Conservation (phyloP, 64 coral and sea anemone species). For the Montipora cactus region DNA sequence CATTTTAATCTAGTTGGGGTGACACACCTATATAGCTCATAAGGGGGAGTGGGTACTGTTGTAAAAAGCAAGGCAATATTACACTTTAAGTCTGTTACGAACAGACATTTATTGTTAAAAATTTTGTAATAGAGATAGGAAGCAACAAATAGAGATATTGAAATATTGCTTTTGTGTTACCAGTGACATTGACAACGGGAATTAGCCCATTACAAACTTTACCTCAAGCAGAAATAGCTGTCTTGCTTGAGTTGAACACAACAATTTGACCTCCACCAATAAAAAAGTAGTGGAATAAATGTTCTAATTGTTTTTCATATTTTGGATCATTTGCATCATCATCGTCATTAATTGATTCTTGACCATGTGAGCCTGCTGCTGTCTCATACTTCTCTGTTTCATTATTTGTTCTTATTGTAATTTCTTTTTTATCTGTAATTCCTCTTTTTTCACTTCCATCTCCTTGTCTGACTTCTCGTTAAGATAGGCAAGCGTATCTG, state of each 20-base stretch:
- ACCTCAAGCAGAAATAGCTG: not conserved
- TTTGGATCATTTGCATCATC: slow-evolving; percentile 1
- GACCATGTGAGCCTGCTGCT: slow-evolving; percentile 20
- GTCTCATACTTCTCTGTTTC: slow-evolving; percentile 1
- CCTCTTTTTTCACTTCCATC: slow-evolving; percentile 37
- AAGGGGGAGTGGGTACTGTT: too few relatives aligned
- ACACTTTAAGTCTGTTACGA: too few relatives aligned
- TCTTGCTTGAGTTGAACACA: not conserved
- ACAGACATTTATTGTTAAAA: too few relatives aligned
- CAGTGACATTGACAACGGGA: too few relatives aligned
- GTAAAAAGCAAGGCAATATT: too few relatives aligned
- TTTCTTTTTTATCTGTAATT: slow-evolving; percentile 55
- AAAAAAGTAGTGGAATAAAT: not conserved
- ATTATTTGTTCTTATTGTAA: slow-evolving; percentile 10
- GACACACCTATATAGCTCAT: too few relatives aligned
- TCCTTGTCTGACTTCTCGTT: slow-evolving; percentile 40
- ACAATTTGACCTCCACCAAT: not conserved
- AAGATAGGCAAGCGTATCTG: slow-evolving; percentile 50
- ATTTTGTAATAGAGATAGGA: too few relatives aligned
- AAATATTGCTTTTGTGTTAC: too few relatives aligned
- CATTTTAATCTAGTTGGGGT: too few relatives aligned
- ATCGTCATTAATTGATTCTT: not conserved
- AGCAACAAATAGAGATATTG: too few relatives aligned
- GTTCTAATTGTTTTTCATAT: not conserved
- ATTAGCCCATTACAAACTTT: too few relatives aligned